Percentiles rank a stretch among this genome's conserved stretches.
phyloP scores from a whole-genome alignment of 2,113 vertebrate species.

The Paedocypris sp. region DNA sequence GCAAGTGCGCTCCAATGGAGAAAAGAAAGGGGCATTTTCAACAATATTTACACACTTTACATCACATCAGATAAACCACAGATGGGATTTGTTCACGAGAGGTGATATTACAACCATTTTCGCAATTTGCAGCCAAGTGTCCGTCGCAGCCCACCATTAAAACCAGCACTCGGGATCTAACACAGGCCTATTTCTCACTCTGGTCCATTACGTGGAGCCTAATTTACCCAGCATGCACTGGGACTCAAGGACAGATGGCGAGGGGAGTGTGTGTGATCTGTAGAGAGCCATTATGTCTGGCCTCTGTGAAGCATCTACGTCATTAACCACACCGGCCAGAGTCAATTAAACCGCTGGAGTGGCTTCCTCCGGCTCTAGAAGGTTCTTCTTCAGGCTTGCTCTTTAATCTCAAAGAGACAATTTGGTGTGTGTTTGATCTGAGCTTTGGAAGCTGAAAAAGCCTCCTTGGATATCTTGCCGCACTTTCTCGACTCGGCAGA shows the following conservation, averaged over 20 bases:
- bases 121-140: constrained; percentile 23
- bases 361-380: too few species aligned
- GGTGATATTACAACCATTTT: constrained; percentile 18
- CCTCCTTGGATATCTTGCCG: too few species aligned
- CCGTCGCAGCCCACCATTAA: constrained; percentile 10
- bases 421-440: too few species aligned
- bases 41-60: constrained; percentile 36
- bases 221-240: constrained; percentile 29
- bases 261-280: constrained; percentile 9
- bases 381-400: too few species aligned
- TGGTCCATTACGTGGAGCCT: constrained; percentile 15
- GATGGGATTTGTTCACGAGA: constrained; percentile 30
- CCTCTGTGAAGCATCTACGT: constrained; percentile 16
- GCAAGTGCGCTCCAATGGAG: background rate
- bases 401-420: too few species aligned
- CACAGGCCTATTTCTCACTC: constrained; percentile 15
- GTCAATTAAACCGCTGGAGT: constrained; percentile 33
- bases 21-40: constrained; percentile 28
- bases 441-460: too few species aligned
- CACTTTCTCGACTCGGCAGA: too few species aligned
- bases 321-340: constrained; percentile 33
- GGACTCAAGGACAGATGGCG: constrained; percentile 18
- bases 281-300: constrained; percentile 25
- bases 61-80: constrained; percentile 26
- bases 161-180: constrained; percentile 2